Percentiles rank a stretch among this genome's conserved stretches.
Conservation (phyloP, 2,888 invertebrate species). For the Microchrysa polita region DNA sequence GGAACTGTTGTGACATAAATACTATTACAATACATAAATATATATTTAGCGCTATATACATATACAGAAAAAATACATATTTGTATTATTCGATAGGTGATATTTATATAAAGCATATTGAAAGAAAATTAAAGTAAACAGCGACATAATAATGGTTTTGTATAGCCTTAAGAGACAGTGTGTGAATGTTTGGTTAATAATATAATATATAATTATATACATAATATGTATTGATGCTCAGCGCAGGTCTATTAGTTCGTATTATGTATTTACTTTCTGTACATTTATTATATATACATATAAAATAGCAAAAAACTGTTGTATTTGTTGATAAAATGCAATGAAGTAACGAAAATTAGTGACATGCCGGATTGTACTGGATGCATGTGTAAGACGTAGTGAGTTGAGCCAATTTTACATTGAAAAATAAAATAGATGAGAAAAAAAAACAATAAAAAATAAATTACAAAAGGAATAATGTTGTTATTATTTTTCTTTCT, state of each 20-base stretch:
- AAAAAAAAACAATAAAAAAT: background rate
- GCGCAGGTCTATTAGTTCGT: slow-evolving; percentile 18
- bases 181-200: slow-evolving; percentile 15
- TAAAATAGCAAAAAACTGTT: slow-evolving; percentile 4
- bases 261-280: slow-evolving; percentile 34
- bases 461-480: background rate
- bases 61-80: slow-evolving; percentile 30
- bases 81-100: slow-evolving; percentile 41
- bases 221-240: slow-evolving; percentile 31
- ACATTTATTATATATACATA: slow-evolving; percentile 6
- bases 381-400: background rate
- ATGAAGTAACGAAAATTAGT: background rate
- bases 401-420: slow-evolving; percentile 7
- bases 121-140: background rate
- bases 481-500: background rate
- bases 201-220: no score
- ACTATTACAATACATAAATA: background rate
- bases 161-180: slow-evolving; percentile 30
- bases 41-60: slow-evolving; percentile 32
- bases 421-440: no score
- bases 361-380: background rate
- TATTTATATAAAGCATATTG: slow-evolving; percentile 36
- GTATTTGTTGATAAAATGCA: slow-evolving; percentile 31
- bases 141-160: slow-evolving; percentile 6
- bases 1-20: slow-evolving; percentile 40